Base-by-base conservation (phyloP, 2,888 invertebrate species). In the Drosophila greeni region DNA sequence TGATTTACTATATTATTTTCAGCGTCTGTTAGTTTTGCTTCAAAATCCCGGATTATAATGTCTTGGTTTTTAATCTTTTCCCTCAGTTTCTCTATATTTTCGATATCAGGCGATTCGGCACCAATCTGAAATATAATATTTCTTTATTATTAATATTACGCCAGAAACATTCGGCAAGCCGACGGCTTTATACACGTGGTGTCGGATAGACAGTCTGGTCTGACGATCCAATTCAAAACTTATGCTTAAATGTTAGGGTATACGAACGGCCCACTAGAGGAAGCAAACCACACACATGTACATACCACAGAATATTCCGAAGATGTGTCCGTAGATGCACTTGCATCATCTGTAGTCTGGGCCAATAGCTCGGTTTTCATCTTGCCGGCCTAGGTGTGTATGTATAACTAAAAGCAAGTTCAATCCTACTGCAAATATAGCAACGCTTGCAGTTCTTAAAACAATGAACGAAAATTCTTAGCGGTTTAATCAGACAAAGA, bases 221-320 rank as follows among this genome's bases (percentile, higher is more conserved):
- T 20, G 20, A 6, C 2, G 6, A 1, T 20, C 20, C 12, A 20
- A 20, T 3, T 39, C 12, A 39, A 20, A 4, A 11, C 16, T 34
- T 7, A 36, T 9, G 36, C 29, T 9, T 7, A n/a, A 36, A 36
- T 9, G n/a, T 16, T 1, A 11, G 29, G 29, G 29, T 20, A 39
- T 23, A 23, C 23, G 11, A 26, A n/a, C 1, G 5, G 1, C 23
- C 5, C 5, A 4, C 8, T 26, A 9, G n/a, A n/a, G n/a, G 5
- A 24, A 24, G 9, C n/a, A n/a, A 11, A 24, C 6, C 5, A n/a
- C 3, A 11, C 3, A 6, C 5, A 23, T 7, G 11, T 20, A 43
- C 16, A 6, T 43, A 43, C 43, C 40, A 42, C 5, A n/a, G 23
- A 42, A 42, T 42, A n/a, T 9, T 42, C 23, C 26, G 26, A 43